Conservation (phyloP, 92 coral and sea anemone genomes). For the Muricea muricata region DNA sequence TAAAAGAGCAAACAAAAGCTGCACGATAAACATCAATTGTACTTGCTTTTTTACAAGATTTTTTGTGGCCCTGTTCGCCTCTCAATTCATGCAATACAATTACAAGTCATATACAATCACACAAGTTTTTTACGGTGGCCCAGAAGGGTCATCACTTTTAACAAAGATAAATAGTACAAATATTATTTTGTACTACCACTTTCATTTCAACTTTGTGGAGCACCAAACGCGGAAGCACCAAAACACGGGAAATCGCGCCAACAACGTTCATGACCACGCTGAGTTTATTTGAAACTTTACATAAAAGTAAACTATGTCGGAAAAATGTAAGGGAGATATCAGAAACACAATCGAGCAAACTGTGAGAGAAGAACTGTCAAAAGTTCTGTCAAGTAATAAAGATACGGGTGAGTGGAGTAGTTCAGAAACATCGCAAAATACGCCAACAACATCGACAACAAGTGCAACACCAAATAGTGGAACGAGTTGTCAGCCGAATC, state of each 20-base stretch:
- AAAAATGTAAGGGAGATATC: conserved; percentile 8
- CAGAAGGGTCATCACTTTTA: too few species aligned
- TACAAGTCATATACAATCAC: too few species aligned
- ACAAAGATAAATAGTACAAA: too few species aligned
- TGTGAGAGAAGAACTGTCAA: not conserved
- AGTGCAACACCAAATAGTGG: not conserved
- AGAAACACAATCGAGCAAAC: conserved; percentile 7
- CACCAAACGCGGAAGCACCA: not conserved
- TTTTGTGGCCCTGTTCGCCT: too few species aligned
- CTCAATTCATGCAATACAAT: too few species aligned
- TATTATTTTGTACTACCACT: too few species aligned
- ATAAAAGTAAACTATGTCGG: conserved; percentile 10
- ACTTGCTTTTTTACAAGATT: too few species aligned
- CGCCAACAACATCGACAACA: not conserved
- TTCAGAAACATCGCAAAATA: conserved; percentile 5
- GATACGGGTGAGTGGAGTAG: not conserved
- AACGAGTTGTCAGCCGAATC: not conserved
- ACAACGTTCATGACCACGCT: not conserved
- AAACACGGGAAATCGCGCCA: too few species aligned
- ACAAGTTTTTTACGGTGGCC: too few species aligned
- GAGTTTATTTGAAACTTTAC: not conserved
- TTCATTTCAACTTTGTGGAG: not conserved
- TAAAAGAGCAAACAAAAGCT: too few species aligned
- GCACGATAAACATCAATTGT: too few species aligned
- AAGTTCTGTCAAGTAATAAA: not conserved